Evolutionary conservation across 2,113 vertebrate genomes (phyloP), one percentile per base, ranked within the genome.

Genomic region (Coturnix japonica): DNA sequence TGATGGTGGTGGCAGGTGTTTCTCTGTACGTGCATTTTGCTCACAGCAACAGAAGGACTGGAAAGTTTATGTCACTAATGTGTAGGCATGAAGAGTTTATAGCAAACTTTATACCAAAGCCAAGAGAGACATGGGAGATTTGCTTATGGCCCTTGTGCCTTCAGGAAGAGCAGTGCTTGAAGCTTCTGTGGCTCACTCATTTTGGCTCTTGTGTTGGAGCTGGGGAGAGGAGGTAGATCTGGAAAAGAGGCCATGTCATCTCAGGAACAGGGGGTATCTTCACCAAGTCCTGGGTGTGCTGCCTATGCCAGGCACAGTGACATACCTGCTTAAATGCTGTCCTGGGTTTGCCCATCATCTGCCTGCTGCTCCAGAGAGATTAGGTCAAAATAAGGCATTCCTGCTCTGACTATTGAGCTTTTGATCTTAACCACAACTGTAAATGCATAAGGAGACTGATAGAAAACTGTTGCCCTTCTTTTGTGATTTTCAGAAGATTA

Each of bases 401-500:
- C 65, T 57, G 56, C 67, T 67, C 18, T 39, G 90, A 59, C 67
- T 54, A 37, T 43, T 35, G 60, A 80, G 79, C 81, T 94, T n/a
- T 94, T 94, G 87, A 87, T 96, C 85, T 85, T 93, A 39, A 39
- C 64, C 56, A 67, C 37, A 6, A 25, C 78, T 83, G 13, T 53
- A 85, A 76, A 87, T 95, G 90, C 83, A 43, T 33, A 53, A 89
- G 8, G 13, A 63, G 47, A 35, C 35, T 86, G 91, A 90, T n/a
- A 83, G 72, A 89, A 93, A 95, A 94, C 88, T 67, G 46, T 87
- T 90, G 65, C 57, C 59, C 78, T 94, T 94, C 74, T 79, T 81
- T 85, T 78, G 47, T 76, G 91, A 89, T 87, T 92, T 94, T 54
- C 69, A 64, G 78, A 90, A 95, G 95, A 97, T 96, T 95, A 84